These are phyloP conservation scores for Zaprionus kolodkinae DNA, from an alignment of 1,140 invertebrate genomes.

Conservation along the genomic window DNA sequence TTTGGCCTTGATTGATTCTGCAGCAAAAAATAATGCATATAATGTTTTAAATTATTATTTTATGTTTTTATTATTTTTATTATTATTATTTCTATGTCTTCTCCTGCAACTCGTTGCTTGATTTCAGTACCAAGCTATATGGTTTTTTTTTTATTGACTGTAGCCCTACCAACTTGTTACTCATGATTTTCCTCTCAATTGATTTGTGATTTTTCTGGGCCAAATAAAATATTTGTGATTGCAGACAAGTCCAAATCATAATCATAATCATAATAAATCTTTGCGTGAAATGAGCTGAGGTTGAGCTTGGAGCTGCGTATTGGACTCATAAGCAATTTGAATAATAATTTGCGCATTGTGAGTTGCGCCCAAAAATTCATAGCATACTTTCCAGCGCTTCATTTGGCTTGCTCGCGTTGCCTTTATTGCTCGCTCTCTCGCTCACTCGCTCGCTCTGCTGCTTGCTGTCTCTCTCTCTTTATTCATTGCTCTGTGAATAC, in stretches of 20 bases:
- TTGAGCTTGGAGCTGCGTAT: background rate
- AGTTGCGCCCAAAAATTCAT: conserved; percentile 2
- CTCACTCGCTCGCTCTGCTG: background rate
- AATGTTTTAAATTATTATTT: too few species aligned
- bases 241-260: background rate
- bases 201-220: background rate
- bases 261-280: background rate
- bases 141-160: too few species aligned
- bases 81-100: too few species aligned
- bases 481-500: conserved; percentile 26
- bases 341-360: background rate
- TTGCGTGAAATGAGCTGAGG: background rate
- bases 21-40: too few species aligned
- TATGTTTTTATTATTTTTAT: too few species aligned
- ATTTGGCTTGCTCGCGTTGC: background rate
- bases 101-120: too few species aligned
- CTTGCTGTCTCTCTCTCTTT: background rate
- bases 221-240: background rate
- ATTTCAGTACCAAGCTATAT: too few species aligned
- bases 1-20: too few species aligned
- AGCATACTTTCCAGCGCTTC: conserved; percentile 39
- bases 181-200: background rate
- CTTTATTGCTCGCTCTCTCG: background rate
- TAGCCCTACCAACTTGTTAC: too few species aligned
- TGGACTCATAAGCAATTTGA: conserved; percentile 3